Evolutionary conservation across 2,888 invertebrate species (phyloP).

Genomic region (Apantesis nais): DNA sequence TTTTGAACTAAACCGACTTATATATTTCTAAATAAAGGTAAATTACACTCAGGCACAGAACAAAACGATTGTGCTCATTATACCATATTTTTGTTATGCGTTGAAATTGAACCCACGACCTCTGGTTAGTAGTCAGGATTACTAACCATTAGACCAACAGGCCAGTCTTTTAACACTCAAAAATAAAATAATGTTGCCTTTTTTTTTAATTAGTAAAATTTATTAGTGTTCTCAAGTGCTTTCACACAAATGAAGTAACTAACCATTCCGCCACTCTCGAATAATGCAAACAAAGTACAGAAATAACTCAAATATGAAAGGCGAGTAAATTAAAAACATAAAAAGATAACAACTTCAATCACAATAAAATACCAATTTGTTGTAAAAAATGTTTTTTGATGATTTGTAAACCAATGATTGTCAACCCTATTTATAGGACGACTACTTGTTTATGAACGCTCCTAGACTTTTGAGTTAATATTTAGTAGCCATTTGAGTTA

Average conservation of each 20-base stretch:
- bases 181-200: no score
- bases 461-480: not conserved
- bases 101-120: no score
- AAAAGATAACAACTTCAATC: slow-evolving; percentile 34
- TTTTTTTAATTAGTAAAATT: no score
- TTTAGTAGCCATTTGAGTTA: not conserved
- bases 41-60: no score
- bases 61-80: no score
- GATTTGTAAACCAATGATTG: slow-evolving; percentile 31
- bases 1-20: no score
- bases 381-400: slow-evolving; percentile 27
- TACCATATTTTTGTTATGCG: no score
- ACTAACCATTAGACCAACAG: no score
- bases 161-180: no score
- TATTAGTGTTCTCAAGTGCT: not conserved
- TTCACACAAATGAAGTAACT: slow-evolving; percentile 29
- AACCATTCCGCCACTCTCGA: not conserved
- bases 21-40: no score
- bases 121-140: no score
- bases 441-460: slow-evolving; percentile 10
- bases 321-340: slow-evolving; percentile 39
- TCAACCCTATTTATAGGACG: slow-evolving; percentile 19
- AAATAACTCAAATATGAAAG: slow-evolving; percentile 27
- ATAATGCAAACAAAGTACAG: slow-evolving; percentile 22
- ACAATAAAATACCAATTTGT: slow-evolving; percentile 32